Evolutionary conservation across 2,113 vertebrate species (phyloP).

Genomic region (Empidonax alnorum): DNA sequence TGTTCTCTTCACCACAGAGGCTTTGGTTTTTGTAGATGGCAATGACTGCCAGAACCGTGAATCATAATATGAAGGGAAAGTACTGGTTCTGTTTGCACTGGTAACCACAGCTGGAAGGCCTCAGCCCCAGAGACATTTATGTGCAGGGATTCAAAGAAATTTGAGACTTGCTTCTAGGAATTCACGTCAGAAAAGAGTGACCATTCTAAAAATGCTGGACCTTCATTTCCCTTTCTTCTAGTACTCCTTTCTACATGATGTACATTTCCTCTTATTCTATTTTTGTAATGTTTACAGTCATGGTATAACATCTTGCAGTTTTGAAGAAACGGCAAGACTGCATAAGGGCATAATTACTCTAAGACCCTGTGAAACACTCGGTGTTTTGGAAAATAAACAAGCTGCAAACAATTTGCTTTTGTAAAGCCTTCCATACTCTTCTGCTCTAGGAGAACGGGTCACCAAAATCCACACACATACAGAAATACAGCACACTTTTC

Average conservation of each 20-base stretch:
- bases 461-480: neutral
- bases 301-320: neutral
- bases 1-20: neutral
- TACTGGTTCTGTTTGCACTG: neutral
- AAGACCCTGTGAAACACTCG: neutral
- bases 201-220: neutral
- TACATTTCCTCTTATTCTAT: slow-evolving; percentile 12
- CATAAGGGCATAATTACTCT: neutral
- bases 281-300: neutral
- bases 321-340: neutral
- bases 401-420: neutral
- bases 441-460: neutral
- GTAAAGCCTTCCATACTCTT: neutral
- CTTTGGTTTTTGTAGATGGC: neutral
- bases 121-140: neutral
- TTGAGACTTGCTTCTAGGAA: neutral
- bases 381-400: neutral
- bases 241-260: neutral
- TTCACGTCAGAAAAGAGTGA: neutral
- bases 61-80: neutral
- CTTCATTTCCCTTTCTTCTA: slow-evolving; percentile 13
- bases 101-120: neutral
- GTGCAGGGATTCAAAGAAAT: neutral
- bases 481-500: neutral
- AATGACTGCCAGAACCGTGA: neutral